Base-by-base conservation (phyloP, 2,888 invertebrate genomes). In the Polietes domitor region DNA sequence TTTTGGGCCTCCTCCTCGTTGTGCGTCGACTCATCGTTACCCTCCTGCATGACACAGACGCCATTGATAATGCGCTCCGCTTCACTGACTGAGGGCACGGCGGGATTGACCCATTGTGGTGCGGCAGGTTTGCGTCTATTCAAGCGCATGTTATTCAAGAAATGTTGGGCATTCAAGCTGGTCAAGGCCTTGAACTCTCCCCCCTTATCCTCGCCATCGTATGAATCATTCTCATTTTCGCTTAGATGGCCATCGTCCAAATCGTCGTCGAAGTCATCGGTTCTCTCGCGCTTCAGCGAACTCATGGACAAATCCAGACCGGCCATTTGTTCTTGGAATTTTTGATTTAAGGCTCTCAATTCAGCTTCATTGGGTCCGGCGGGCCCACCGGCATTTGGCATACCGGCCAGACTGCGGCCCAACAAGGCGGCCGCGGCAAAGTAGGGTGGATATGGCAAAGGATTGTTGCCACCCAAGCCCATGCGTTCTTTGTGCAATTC, bases 101-200 rank as follows among this genome's bases (percentile, higher is more conserved):
- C 91, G 0, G 98, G 98, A 92, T 98, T 98, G 4, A 98, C 98
- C 98, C 98, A 98, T 92, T 99, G 98, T 1, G 99, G 98, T 75
- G 98, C 98, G 0, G 98, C 98, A 0, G 98, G 98, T 93, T 99
- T 99, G 89, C 98, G 94, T 85, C 98, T 93, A 32, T 84, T 84
- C 2, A 61, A 82, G 32, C 84, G 84, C 84, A 84, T 84, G 9
- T 83, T 75, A 19, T 82, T 80, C n/a, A 78, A 26, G 65, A 84
- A 84, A 1, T 82, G 81, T 24, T 84, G 84, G 73, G 84, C 84
- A 73, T 82, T 81, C 72, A 88, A 87, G 68, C 88, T 87, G 12
- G 86, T 12, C 41, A 84, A 76, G 43, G 78, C 71, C n/a, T 41
- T 61, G 17, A 84, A 70, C 3, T 87, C 87, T 26, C 78, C 79